These are phyloP conservation scores for Thereva nobilitata DNA, from an alignment of 2,888 invertebrate genomes.

Conservation along the genomic window DNA sequence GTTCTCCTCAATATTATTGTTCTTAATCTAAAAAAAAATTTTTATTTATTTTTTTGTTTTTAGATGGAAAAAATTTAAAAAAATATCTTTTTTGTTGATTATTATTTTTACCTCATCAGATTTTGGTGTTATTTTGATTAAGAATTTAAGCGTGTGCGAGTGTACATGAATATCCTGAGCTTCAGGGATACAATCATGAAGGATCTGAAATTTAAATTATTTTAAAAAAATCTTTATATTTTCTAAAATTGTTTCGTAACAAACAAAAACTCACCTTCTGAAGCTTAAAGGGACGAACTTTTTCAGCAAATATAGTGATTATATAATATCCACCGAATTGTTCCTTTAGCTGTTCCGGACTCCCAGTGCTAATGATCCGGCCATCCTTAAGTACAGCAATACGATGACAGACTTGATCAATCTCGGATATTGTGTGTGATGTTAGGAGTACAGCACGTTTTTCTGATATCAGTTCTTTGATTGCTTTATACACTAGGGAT, in stretches of 20 bases:
- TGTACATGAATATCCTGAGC: not conserved
- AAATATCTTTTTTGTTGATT: too few species aligned
- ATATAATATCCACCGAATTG: slow-evolving; percentile 55
- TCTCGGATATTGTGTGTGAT: slow-evolving; percentile 58
- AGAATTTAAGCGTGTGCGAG: not conserved
- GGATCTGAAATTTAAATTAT: too few species aligned
- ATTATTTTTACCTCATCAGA: too few species aligned
- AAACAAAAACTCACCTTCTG: slow-evolving; percentile 45
- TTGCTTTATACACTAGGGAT: slow-evolving; percentile 55
- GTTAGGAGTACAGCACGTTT: slow-evolving; percentile 56
- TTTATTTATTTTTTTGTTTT: not conserved
- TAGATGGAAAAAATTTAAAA: not conserved
- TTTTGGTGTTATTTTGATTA: not conserved
- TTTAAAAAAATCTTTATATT: too few species aligned
- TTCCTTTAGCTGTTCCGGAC: slow-evolving; percentile 51
- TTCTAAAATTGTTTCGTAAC: not conserved
- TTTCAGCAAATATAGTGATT: slow-evolving; percentile 53
- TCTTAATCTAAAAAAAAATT: not conserved
- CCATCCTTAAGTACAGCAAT: slow-evolving; percentile 57
- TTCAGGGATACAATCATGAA: not conserved
- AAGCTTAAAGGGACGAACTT: slow-evolving; percentile 47
- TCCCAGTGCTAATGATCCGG: slow-evolving; percentile 53
- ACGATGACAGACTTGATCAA: slow-evolving; percentile 56
- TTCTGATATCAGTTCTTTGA: slow-evolving; percentile 51
- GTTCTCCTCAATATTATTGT: not conserved